phyloP scores from a whole-genome alignment of 2,797 vertebrate species.

The Brotula barbata region DNA sequence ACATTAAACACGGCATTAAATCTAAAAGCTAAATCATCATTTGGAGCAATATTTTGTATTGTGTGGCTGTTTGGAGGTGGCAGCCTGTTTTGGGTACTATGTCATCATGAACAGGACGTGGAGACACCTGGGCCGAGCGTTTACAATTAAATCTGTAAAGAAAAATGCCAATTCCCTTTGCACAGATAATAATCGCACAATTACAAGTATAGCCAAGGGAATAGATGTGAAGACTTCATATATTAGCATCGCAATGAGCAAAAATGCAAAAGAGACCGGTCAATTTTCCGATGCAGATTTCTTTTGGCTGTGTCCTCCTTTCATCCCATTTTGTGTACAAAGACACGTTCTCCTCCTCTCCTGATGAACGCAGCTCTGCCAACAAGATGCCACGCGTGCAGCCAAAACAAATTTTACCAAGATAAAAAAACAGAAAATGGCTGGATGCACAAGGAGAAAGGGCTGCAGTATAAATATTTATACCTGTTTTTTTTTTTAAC shows the following conservation, averaged over 20 bases:
- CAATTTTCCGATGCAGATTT: slow-evolving; percentile 12
- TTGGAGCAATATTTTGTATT: slow-evolving; percentile 13
- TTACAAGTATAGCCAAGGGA: slow-evolving; percentile 6
- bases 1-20: slow-evolving; percentile 26
- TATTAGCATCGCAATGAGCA: slow-evolving; percentile 17
- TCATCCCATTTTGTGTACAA: neutral
- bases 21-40: slow-evolving; percentile 1
- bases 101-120: too few species aligned
- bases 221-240: neutral
- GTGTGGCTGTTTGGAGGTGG: slow-evolving; percentile 1
- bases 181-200: slow-evolving; percentile 17
- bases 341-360: slow-evolving; percentile 2
- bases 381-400: slow-evolving; percentile 8
- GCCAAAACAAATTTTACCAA: slow-evolving; percentile 6
- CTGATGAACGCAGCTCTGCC: slow-evolving; percentile 8
- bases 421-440: slow-evolving; percentile 9
- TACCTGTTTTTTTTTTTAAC: slow-evolving; percentile 9
- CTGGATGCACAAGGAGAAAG: neutral
- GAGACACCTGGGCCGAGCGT: too few species aligned
- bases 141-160: too few species aligned
- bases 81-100: neutral
- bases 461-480: neutral
- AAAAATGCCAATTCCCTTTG: neutral
- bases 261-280: slow-evolving; percentile 6
- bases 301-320: neutral